Base-by-base conservation (phyloP, 1,140 invertebrate genomes). In the Goniozus legneri region DNA sequence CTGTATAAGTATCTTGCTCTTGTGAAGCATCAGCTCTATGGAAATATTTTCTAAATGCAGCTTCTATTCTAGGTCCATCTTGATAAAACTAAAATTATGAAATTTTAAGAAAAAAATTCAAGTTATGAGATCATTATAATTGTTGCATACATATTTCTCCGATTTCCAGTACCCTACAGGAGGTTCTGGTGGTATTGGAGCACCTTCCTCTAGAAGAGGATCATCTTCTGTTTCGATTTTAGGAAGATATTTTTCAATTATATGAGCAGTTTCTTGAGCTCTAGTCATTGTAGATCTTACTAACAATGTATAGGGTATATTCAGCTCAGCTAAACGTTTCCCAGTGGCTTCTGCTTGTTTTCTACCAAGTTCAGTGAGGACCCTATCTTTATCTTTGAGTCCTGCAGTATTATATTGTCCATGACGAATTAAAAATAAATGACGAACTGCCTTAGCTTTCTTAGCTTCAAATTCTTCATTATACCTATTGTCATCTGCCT, bases 51-150 rank as follows among this genome's bases (percentile, higher is more conserved):
- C 95, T 78, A 75, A 98, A 99, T 4, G 88, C 97, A 3, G 94
- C 92, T 77, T 99, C 97, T 59, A 99, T 99, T 52, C 97, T 79
- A 0, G 93, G 85, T n/a, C 95, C 91, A 73, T 99, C 95, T 69
- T 87, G 82, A 71, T 84, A 92, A 77, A 94, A 97, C 91, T 97
- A 35, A 45, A 58, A 56, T 49, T n/a, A n/a, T n/a, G n/a, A n/a
- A n/a, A 13, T 47, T 36, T 45, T 14, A 44, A 49, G 19, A 35
- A 47, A 51, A 15, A 14, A 41, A n/a, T 24, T 34, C 18, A 40
- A 41, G 22, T 8, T 32, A 22, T 4, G 6, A 8, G 32, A 33
- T 27, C 6, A 27, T 27, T 33, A n/a, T 10, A 33, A 33, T 33
- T 33, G 8, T 37, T 41, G 56, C 78, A 81, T 79, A 92, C 91